Conservation (phyloP, 2,888 invertebrate genomes). For the Hypsopygia costalis region DNA sequence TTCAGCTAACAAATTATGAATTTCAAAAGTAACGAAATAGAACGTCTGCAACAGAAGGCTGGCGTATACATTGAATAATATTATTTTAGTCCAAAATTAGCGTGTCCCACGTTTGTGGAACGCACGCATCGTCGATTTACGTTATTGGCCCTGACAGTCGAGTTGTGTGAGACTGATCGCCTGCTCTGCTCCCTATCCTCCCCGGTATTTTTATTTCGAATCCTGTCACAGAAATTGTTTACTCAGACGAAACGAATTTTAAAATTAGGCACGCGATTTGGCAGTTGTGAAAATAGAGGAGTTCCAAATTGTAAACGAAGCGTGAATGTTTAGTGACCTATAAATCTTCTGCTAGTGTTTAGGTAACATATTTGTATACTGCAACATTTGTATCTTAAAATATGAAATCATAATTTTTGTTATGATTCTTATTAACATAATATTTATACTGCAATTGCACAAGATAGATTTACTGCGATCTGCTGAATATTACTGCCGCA, state of each 20-base stretch:
- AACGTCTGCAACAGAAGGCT: conserved; percentile 7
- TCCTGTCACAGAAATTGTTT: conserved; percentile 37
- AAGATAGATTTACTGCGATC: no score
- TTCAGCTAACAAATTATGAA: no score
- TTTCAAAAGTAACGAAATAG: background rate
- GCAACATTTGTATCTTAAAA: no score
- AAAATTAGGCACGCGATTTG: conserved; percentile 59
- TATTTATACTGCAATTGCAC: no score
- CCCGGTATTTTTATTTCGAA: conserved; percentile 51
- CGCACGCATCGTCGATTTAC: conserved; percentile 70
- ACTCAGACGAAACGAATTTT: conserved; percentile 69
- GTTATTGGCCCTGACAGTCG: conserved; percentile 72
- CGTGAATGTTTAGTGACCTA: background rate
- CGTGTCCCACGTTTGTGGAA: conserved; percentile 63
- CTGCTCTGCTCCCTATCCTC: conserved; percentile 29
- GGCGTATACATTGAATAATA: conserved; percentile 17
- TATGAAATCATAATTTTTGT: no score
- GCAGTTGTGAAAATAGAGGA: conserved; percentile 17
- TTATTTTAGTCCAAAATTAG: conserved; percentile 61
- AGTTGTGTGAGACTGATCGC: conserved; percentile 43
- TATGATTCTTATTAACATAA: no score
- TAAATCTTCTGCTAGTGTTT: background rate
- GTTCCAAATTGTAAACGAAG: background rate
- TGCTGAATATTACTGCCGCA: no score
- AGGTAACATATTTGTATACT: no score